These are phyloP conservation scores for Symphodus melops DNA, from an alignment of 2,113 vertebrate species.

Conservation along the genomic window DNA sequence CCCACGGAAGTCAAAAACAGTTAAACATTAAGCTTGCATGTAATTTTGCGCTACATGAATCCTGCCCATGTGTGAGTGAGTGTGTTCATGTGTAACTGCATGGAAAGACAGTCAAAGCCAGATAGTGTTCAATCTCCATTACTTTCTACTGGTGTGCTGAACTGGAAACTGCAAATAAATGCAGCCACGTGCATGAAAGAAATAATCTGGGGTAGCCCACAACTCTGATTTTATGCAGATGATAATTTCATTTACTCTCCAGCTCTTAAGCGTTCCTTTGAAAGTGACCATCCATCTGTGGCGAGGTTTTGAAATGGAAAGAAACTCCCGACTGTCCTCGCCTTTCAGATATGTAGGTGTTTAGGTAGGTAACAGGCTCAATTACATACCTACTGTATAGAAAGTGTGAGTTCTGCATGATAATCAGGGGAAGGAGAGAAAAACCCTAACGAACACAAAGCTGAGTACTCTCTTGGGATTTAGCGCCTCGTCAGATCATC, in stretches of 20 bases:
- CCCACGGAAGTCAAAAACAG: not conserved
- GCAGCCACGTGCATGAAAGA: constrained; percentile 6
- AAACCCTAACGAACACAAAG: not conserved
- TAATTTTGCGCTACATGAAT: too few relatives aligned
- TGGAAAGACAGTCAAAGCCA: not conserved
- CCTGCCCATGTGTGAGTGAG: not conserved
- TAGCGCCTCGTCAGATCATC: constrained; percentile 43
- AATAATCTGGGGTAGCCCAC: constrained; percentile 19
- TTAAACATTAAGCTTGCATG: not conserved
- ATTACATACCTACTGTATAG: not conserved
- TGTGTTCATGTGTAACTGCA: not conserved
- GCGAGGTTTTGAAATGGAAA: not conserved
- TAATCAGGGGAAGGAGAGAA: not conserved
- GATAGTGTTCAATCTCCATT: constrained; percentile 2
- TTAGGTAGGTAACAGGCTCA: constrained; percentile 13
- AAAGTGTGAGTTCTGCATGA: too few relatives aligned
- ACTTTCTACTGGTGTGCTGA: not conserved
- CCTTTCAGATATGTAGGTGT: not conserved
- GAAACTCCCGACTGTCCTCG: too few relatives aligned
- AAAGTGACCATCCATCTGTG: constrained; percentile 20
- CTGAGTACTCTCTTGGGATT: constrained; percentile 29
- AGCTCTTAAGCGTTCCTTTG: not conserved
- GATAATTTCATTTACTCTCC: not conserved
- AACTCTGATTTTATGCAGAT: constrained; percentile 5
- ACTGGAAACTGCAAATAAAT: constrained; percentile 5